A percentile compares a stretch with the other conserved stretches of the same genome.
Conservation (phyloP, 2,113 vertebrate species). For the Nerophis lumbriciformis region DNA sequence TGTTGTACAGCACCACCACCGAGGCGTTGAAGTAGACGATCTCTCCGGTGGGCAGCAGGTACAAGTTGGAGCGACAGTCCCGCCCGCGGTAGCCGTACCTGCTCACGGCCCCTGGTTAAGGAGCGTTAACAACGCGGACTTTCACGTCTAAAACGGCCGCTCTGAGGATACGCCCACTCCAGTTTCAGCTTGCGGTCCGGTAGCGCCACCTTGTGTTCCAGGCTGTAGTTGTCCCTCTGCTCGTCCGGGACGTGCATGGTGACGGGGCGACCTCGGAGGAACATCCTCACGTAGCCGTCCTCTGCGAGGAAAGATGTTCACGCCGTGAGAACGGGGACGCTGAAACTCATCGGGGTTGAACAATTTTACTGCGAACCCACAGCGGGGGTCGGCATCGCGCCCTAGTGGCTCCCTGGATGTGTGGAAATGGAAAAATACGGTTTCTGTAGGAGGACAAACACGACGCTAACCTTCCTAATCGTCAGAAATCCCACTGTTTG, state of each 20-base stretch:
- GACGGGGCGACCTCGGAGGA: constrained; percentile 83
- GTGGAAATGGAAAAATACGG: too few relatives aligned
- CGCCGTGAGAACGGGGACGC: not conserved
- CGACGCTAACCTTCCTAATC: too few relatives aligned
- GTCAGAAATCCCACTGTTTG: too few relatives aligned
- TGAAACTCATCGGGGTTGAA: not conserved
- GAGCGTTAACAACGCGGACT: not conserved
- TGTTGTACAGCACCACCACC: constrained; percentile 84
- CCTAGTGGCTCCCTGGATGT: too few relatives aligned
- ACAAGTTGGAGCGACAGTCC: constrained; percentile 86
- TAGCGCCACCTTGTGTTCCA: constrained; percentile 76
- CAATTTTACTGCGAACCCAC: not conserved
- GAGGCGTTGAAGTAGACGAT: constrained; percentile 89
- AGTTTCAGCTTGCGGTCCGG: constrained; percentile 80
- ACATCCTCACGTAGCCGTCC: constrained; percentile 87
- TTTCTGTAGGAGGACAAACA: too few relatives aligned
- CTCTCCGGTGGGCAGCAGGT: constrained; percentile 87
- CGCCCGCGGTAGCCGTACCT: constrained; percentile 88
- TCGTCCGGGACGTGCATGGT: constrained; percentile 81
- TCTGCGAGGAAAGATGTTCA: constrained; percentile 61
- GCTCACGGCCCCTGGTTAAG: not conserved
- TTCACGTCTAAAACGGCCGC: too few relatives aligned
- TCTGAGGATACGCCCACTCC: constrained; percentile 91
- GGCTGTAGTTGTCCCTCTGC: constrained; percentile 73
- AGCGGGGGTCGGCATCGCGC: too few relatives aligned